Base-by-base conservation (phyloP, 2,797 vertebrate species). In the Acridotheres tristis region DNA sequence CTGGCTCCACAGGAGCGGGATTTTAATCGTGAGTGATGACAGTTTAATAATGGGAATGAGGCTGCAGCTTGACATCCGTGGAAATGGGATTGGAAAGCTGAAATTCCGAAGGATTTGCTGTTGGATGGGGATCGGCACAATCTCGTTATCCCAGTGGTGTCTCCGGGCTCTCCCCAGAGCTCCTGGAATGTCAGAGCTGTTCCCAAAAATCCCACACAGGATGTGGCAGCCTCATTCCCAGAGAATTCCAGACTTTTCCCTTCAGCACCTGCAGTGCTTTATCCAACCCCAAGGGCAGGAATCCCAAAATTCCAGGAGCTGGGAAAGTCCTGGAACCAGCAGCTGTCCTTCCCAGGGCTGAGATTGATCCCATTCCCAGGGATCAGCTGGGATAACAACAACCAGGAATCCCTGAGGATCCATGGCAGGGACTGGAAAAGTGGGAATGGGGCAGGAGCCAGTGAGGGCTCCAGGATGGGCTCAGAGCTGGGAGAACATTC, bases 401-500 rank as follows among this genome's bases (percentile, higher is more conserved):
- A 1, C 15, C 1, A 1, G 71, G 43, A 76, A 62, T 16, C 1
- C 6, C 47, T 16, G 8, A 7, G 23, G 25, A 30, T 23, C 1
- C 0, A 2, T 19, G 43, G 40, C 38, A 29, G 23, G 21, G 36
- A 5, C 26, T 13, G 25, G 72, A 38, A 18, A 67, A 23, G 54
- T 8, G 29, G 71, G 55, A 77, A 47, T 0, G 19, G 50, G 32
- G 15, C 40, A 30, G 47, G 29, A 34, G 47, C 48, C 50, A 51
- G 50, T 17, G 50, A 51, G 50, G 26, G 27, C 3, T 51, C 27
- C 50, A 51, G 27, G 50, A 17, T 30, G 50, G 50, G 16, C 27
- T 51, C 50, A 51, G 27, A 11, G 50, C 16, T 51, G 26, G 50
- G 26, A 51, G 5, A 11, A 4, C 50, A 51, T 51, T 51, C 50